Conservation (phyloP, 2,888 invertebrate genomes). For the Geotrupes spiniger region DNA sequence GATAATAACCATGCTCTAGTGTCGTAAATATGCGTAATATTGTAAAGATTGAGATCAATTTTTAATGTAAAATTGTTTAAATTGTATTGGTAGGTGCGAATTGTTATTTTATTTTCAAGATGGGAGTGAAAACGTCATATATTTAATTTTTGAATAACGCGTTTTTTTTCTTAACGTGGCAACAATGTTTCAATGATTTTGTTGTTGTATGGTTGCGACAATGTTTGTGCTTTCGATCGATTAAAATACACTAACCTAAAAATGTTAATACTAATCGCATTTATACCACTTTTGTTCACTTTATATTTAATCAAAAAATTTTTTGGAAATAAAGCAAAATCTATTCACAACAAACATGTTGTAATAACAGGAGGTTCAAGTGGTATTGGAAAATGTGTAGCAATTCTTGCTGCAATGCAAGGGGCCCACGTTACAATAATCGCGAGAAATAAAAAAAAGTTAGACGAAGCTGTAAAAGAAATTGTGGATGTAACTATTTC, state of each 20-base stretch:
- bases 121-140: no score
- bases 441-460: constrained; percentile 72
- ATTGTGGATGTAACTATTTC: constrained; percentile 53
- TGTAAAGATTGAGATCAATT: no score
- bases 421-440: constrained; percentile 91
- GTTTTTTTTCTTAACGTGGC: no score
- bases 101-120: no score
- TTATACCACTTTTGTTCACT: constrained; percentile 6
- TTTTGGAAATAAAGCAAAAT: neutral
- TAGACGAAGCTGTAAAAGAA: constrained; percentile 63
- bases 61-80: no score
- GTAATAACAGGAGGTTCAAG: constrained; percentile 92
- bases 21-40: no score
- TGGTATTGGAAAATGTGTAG: constrained; percentile 88
- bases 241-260: neutral
- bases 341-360: constrained; percentile 56
- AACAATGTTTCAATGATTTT: no score
- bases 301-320: constrained; percentile 1
- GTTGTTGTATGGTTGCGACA: no score
- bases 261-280: constrained; percentile 9
- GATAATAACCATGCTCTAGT: no score
- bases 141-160: no score
- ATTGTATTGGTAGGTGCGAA: no score
- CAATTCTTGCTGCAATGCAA: constrained; percentile 68
- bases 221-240: no score